These are phyloP conservation scores for Cyanoderma ruficeps DNA, from an alignment of 2,113 vertebrate genomes.

Conservation along the genomic window DNA sequence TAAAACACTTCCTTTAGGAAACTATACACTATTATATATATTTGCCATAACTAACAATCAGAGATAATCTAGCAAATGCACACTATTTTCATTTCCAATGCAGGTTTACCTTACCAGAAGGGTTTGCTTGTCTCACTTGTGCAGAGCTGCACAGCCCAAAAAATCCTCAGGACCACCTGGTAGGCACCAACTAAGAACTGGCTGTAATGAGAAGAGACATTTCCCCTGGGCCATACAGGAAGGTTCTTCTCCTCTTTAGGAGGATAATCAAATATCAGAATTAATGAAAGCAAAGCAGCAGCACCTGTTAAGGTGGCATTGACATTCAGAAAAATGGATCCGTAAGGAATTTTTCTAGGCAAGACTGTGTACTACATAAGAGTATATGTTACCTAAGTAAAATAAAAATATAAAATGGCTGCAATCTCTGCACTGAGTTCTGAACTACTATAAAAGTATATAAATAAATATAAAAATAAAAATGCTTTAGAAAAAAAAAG, in stretches of 20 bases:
- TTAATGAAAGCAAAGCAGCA: background rate
- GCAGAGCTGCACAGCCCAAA: rapidly evolving
- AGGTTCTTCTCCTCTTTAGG: background rate
- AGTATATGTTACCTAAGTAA: background rate
- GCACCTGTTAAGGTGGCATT: background rate
- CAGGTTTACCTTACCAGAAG: background rate
- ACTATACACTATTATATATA: background rate
- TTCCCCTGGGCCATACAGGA: background rate
- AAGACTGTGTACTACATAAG: background rate
- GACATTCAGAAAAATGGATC: background rate
- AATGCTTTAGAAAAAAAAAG: background rate
- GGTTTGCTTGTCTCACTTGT: rapidly evolving
- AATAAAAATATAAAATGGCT: background rate
- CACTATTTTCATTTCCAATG: rapidly evolving
- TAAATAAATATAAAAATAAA: too few relatives aligned
- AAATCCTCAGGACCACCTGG: rapidly evolving
- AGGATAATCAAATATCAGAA: background rate
- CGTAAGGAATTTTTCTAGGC: background rate
- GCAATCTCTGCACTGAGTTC: background rate
- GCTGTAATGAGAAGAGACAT: background rate
- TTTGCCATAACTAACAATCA: background rate
- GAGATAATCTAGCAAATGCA: background rate
- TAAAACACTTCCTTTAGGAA: background rate
- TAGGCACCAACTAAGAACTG: background rate
- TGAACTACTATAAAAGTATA: background rate